Evolutionary conservation across 2,888 invertebrate species (phyloP), one percentile per base, ranked within the genome.

Genomic region (Drosophila subsilvestris): DNA sequence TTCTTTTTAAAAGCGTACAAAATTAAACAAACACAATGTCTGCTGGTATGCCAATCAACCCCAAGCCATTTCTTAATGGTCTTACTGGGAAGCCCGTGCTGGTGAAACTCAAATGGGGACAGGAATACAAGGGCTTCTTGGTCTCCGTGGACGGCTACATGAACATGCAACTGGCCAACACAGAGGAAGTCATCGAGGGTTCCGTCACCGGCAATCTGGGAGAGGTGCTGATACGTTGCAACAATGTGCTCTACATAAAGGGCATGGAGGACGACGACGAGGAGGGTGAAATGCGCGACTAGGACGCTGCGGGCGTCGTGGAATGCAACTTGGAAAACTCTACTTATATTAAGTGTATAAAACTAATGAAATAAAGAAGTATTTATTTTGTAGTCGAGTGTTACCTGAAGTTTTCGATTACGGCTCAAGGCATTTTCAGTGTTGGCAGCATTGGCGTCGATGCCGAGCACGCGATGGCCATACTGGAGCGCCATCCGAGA

Each of bases 121-220:
- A 99, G 92, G 99, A 99, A 93, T 99, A 99, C 93, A 98, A 98
- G 94, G 99, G 99, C 14, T 97, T 98, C 84, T 93, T 99, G 42
- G 99, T 99, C 0, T 99, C 99, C 4, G 98, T 98, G 1, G 99
- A 99, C 93, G 98, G 98, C 8, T 99, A 99, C 91, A 99, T 99
- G 99, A 99, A 99, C 92, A 93, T 99, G 79, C 98, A 99, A 93
- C 93, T 99, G 70, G 99, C 99, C 1, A 99, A 99, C 91, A 97
- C 99, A 9, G 99, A 99, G 93, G 99, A 99, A 93, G 97, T 96
- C 90, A 97, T 99, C 75, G 98, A 99, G 89, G 98, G 98, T 59
- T 95, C 94, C 75, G 94, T 96, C 76, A 97, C 98, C 81, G 95
- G 95, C 54, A 98, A 97, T 90, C 94, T 99, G 9, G 99, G 99